These are phyloP conservation scores for Stegodyphus mimosarum DNA, from an alignment of 1,140 invertebrate species.

Conservation along the genomic window DNA sequence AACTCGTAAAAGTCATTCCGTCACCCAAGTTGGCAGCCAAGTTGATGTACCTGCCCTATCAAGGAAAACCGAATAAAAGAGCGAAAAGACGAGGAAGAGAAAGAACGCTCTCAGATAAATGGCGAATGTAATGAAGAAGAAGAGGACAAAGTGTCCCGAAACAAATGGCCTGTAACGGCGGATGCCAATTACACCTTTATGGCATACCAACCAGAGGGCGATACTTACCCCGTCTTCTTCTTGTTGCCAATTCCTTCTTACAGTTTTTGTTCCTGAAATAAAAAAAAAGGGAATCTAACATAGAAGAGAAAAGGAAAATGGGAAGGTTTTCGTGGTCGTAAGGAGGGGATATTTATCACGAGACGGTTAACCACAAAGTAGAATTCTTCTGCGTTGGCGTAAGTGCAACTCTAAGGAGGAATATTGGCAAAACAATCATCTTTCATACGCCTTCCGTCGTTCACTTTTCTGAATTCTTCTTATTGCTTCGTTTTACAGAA, in stretches of 20 bases:
- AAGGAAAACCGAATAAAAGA: neutral
- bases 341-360: conserved; percentile 58
- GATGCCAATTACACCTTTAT: conserved; percentile 61
- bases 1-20: conserved; percentile 26
- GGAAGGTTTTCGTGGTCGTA: conserved; percentile 48
- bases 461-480: neutral
- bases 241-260: conserved; percentile 7
- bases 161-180: conserved; percentile 56
- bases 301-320: conserved; percentile 48
- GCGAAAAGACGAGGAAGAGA: conserved; percentile 14
- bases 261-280: neutral
- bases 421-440: conserved; percentile 61
- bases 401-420: conserved; percentile 6
- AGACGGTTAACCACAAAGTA: conserved; percentile 57
- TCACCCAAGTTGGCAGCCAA: neutral
- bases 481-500: neutral
- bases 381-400: conserved; percentile 27
- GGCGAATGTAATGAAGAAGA: conserved; percentile 57
- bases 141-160: conserved; percentile 33
- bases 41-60: conserved; percentile 29
- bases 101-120: conserved; percentile 38
- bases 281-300: conserved; percentile 5
- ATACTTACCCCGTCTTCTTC: conserved; percentile 17
- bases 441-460: conserved; percentile 20
- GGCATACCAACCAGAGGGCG: conserved; percentile 46